phyloP scores from a whole-genome alignment of 2,797 vertebrate genomes.

The Xenops minutus region DNA sequence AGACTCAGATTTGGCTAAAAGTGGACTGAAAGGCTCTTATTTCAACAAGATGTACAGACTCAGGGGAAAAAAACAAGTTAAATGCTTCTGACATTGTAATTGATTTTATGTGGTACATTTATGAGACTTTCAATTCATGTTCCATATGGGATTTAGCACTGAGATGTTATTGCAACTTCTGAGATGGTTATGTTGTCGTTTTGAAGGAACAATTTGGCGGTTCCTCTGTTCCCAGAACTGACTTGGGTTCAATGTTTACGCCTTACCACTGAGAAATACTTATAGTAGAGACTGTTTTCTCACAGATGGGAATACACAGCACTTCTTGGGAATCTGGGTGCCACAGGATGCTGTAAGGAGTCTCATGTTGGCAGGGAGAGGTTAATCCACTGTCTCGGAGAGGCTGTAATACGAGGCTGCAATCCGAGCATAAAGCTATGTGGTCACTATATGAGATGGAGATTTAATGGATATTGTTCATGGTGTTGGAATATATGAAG shows the following conservation, averaged over 20 bases:
- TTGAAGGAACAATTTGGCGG: neutral
- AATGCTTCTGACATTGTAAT: constrained; percentile 53
- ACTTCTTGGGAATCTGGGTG: neutral
- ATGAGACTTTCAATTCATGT: constrained; percentile 39
- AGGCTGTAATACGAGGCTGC: neutral
- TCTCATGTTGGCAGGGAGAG: neutral
- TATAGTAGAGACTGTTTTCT: neutral
- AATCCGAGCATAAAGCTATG: neutral
- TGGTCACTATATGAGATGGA: constrained; percentile 23
- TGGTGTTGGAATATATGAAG: constrained; percentile 55
- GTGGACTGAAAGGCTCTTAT: constrained; percentile 53
- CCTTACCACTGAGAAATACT: neutral
- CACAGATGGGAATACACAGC: neutral
- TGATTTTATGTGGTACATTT: constrained; percentile 67
- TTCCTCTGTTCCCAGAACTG: neutral
- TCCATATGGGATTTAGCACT: constrained; percentile 26
- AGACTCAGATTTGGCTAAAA: constrained; percentile 62
- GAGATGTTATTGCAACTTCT: constrained; percentile 17
- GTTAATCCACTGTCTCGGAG: neutral
- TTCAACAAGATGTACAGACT: constrained; percentile 48
- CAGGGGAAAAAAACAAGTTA: constrained; percentile 25
- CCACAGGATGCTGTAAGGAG: neutral
- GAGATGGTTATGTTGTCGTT: neutral
- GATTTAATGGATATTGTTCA: constrained; percentile 55
- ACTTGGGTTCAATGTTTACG: neutral